Conservation (phyloP, 2,113 vertebrate species). For the Mustela lutreola region DNA sequence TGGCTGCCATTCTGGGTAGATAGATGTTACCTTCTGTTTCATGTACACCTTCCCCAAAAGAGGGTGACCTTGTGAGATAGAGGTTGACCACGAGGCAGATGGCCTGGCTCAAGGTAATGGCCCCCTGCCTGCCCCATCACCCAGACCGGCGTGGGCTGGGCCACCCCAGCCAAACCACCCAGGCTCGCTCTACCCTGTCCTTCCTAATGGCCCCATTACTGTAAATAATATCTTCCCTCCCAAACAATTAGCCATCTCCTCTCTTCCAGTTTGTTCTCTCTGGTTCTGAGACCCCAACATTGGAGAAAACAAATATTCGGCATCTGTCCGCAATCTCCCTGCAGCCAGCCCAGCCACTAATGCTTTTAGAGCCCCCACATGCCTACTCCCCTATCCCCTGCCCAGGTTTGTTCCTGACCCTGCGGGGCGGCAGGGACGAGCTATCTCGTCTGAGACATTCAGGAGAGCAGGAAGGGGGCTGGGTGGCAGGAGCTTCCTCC, state of each 20-base stretch:
- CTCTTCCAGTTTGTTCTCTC: constrained; percentile 61
- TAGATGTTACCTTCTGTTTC: background rate
- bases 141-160: accelerated
- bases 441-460: background rate
- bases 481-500: background rate
- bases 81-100: background rate
- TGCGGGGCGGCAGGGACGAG: background rate
- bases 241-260: constrained; percentile 67
- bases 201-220: constrained; percentile 68
- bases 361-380: background rate
- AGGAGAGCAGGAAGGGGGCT: background rate
- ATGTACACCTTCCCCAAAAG: background rate
- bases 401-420: background rate
- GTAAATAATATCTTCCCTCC: constrained; percentile 74
- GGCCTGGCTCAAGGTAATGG: background rate
- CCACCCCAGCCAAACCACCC: constrained; percentile 24
- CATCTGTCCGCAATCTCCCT: constrained; percentile 58
- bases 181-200: background rate
- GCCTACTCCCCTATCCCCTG: background rate
- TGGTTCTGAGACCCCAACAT: constrained; percentile 54
- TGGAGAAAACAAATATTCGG: constrained; percentile 64
- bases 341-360: constrained; percentile 16
- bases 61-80: constrained; percentile 11
- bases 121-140: background rate
- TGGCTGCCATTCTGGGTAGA: background rate